Base-by-base conservation (phyloP, 2,888 invertebrate species). In the Eilema griseolum region DNA sequence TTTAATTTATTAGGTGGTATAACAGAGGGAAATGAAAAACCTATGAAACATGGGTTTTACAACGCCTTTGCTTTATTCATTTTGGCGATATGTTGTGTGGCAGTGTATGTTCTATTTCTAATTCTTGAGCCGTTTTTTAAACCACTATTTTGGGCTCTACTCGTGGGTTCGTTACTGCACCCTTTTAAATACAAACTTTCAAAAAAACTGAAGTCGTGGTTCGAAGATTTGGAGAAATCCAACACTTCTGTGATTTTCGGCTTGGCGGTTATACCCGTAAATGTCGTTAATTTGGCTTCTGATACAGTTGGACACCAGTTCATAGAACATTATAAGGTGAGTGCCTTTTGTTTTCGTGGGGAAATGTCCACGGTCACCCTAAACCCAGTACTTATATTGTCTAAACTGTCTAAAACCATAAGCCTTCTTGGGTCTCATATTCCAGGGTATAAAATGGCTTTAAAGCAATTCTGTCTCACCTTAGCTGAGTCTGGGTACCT, bases 81-180 rank as follows among this genome's bases (percentile, higher is more conserved):
- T 78, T 93, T 98, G 74, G 94, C 96, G 61, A 89, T 97, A 66
- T 96, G 96, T 80, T 96, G 96, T 86, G 96, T 96, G 56, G 97
- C 97, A 23, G 96, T 97, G 60, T 97, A 97, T 88, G 98, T 98
- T 2, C 96, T 98, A 11, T 98, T 98, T 90, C 96, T 98, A 76
- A 98, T 98, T 79, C 94, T 99, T 41, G 98, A 98, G 84, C 99
- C 99, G 0, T 99, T 99, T 92, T 96, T 99, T 52, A 97, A 98
- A 81, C 99, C 99, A 0, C 92, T 99, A 68, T 96, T 99, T 81
- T 99, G 99, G 99, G 99, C 99, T 0, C 95, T 99, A 70, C 95
- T 99, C 46, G 98, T 99, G 85, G 99, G 99, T n/a, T 99, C 99
- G 0, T 98, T 99, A 57, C 95, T 99, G n/a, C 98, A 99, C 91